Conservation (phyloP, 2,888 invertebrate species). For the Latrodectus elegans region DNA sequence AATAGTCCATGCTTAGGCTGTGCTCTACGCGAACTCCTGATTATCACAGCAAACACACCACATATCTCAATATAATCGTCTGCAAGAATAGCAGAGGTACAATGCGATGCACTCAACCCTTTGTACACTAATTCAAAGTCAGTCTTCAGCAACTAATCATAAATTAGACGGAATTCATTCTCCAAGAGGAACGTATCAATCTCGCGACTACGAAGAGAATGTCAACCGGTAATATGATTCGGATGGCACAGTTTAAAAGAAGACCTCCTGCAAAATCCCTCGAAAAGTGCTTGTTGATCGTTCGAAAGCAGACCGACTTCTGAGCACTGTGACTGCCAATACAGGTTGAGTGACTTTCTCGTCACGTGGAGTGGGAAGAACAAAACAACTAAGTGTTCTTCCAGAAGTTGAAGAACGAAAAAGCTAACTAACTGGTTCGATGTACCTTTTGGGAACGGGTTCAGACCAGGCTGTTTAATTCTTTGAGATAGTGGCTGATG, state of each 20-base stretch:
- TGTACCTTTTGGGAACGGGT: slow-evolving; percentile 46
- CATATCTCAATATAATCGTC: slow-evolving; percentile 2
- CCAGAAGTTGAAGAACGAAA: slow-evolving; percentile 36
- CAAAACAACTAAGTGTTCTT: slow-evolving; percentile 25
- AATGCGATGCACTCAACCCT: not conserved
- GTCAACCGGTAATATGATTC: not conserved
- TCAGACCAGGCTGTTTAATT: slow-evolving; percentile 22
- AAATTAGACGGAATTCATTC: not conserved
- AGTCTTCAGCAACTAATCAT: not conserved
- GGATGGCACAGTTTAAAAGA: slow-evolving; percentile 3
- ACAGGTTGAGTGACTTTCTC: slow-evolving; percentile 64
- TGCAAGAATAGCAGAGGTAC: not conserved
- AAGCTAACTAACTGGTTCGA: slow-evolving; percentile 61
- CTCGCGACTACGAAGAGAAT: no score
- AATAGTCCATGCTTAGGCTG: slow-evolving; percentile 22
- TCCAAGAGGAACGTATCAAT: not conserved
- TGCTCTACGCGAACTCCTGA: not conserved
- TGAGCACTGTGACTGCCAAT: slow-evolving; percentile 30
- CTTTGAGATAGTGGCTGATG: slow-evolving; percentile 26
- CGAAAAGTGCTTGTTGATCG: slow-evolving; percentile 33
- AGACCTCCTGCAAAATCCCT: slow-evolving; percentile 24
- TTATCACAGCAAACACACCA: not conserved
- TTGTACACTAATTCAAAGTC: not conserved
- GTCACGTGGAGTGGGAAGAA: slow-evolving; percentile 48
- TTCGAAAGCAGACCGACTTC: slow-evolving; percentile 42